phyloP scores from a whole-genome alignment of 2,797 vertebrate species.

The Fratercula arctica region DNA sequence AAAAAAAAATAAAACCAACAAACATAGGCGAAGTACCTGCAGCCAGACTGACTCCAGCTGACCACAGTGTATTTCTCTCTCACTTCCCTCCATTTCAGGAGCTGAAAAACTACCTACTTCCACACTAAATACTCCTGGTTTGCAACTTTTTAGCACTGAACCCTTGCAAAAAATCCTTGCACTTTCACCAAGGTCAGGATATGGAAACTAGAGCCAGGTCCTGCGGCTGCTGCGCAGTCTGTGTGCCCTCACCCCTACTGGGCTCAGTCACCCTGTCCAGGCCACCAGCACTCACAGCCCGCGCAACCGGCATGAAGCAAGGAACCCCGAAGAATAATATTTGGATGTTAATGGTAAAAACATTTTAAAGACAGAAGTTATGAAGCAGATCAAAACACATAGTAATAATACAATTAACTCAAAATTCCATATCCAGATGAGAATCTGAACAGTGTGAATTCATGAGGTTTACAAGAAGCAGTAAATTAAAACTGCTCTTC shows the following conservation, averaged over 20 bases:
- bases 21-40: neutral
- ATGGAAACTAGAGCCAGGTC: neutral
- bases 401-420: neutral
- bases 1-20: neutral
- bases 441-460: neutral
- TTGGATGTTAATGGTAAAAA: neutral
- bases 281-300: neutral
- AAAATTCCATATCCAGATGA: neutral
- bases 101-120: neutral
- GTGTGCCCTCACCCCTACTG: neutral
- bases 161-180: neutral
- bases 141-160: neutral
- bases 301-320: neutral
- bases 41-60: neutral
- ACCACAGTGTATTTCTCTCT: neutral
- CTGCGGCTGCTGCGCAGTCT: neutral
- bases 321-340: accelerated
- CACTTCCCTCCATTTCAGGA: neutral
- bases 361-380: neutral
- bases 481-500: neutral
- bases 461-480: neutral
- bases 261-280: neutral
- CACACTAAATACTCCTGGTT: accelerated
- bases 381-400: neutral
- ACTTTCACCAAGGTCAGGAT: neutral